These are phyloP conservation scores for Arctopsyche grandis DNA, from an alignment of 1,140 invertebrate genomes.

Conservation along the genomic window DNA sequence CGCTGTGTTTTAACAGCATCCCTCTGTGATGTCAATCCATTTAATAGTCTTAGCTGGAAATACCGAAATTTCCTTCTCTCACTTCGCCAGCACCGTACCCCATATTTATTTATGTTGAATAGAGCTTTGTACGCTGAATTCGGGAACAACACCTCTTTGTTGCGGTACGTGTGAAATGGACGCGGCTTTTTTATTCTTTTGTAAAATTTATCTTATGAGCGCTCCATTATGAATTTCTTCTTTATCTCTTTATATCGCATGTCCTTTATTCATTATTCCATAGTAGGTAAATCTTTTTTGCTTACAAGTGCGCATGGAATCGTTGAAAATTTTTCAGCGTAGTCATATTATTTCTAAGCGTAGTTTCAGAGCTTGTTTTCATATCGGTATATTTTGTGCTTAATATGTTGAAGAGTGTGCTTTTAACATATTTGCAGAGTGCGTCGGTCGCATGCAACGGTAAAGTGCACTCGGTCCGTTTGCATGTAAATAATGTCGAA, in stretches of 20 bases:
- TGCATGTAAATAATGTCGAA: not conserved
- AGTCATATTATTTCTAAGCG: too few relatives aligned
- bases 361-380: too few relatives aligned
- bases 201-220: constrained; percentile 15
- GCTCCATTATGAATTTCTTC: not conserved
- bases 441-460: not conserved
- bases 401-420: not conserved
- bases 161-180: not conserved
- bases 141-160: not conserved
- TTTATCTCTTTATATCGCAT: not conserved
- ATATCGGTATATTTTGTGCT: too few relatives aligned
- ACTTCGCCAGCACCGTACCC: not conserved
- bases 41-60: not conserved
- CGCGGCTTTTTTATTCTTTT: not conserved
- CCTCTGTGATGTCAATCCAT: not conserved
- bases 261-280: not conserved
- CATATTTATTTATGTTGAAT: not conserved
- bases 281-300: not conserved
- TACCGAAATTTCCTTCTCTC: not conserved
- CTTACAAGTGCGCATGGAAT: too few relatives aligned
- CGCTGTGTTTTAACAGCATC: not conserved
- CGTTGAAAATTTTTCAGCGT: too few relatives aligned
- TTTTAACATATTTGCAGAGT: not conserved
- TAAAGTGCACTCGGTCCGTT: constrained; percentile 7
- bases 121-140: too few relatives aligned